Conservation (phyloP, 2,113 vertebrate species). For the Indicator maculatus region DNA sequence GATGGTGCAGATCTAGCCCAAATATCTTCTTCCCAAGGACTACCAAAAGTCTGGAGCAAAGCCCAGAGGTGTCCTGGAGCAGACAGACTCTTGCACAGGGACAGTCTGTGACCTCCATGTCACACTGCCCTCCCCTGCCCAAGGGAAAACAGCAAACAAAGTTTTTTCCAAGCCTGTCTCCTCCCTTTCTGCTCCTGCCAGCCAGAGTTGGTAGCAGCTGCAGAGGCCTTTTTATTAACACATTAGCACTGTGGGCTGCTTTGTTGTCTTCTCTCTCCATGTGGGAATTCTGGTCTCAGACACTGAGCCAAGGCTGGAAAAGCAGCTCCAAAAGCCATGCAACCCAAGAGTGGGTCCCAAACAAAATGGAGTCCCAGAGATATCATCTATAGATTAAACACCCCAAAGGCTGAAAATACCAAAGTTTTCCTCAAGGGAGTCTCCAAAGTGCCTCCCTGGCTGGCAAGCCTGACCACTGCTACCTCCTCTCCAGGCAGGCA, state of each 20-base stretch:
- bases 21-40: neutral
- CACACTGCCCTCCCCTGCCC: neutral
- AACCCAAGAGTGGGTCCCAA: neutral
- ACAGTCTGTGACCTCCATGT: neutral
- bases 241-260: conserved; percentile 43
- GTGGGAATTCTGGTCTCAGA: conserved; percentile 40
- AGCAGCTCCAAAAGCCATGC: neutral
- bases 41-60: neutral
- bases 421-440: neutral
- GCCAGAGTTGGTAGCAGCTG: neutral
- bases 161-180: neutral
- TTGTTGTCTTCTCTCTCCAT: conserved; percentile 13
- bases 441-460: conserved; percentile 21
- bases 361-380: neutral
- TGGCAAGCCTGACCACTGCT: neutral
- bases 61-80: neutral
- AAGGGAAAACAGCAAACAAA: neutral
- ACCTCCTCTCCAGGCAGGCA: neutral
- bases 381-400: neutral
- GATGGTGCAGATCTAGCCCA: neutral
- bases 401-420: neutral
- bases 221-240: conserved; percentile 13
- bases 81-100: neutral
- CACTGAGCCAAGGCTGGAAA: conserved; percentile 4
- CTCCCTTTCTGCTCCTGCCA: neutral